Base-by-base conservation (phyloP, 2,113 vertebrate genomes). In the Ptyas mucosa region DNA sequence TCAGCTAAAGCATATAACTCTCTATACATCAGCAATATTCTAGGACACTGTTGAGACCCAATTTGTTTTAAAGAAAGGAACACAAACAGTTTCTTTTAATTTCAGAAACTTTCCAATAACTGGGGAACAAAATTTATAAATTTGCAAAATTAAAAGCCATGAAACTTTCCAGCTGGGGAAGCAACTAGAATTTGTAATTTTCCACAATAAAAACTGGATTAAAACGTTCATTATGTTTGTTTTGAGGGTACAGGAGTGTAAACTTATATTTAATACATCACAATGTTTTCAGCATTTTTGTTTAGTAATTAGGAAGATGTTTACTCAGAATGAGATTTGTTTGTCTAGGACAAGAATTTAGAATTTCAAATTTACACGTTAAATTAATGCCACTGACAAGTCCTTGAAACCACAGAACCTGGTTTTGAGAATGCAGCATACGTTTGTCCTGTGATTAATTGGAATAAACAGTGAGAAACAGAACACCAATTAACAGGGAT, bases 1-100 rank as follows among this genome's bases (percentile, higher is more conserved):
- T 96, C 94, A 95, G 94, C 90, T 96, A 94, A 97, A 97, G 94
- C 95, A 96, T 92, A 95, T 29, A 87, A 64, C 61, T 81, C 34
- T 81, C 34, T 92, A 57, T 89, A 93, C 57, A 95, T 93, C 90
- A 93, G 91, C 90, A 93, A 93, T 49, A 57, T 11, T 64, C 94
- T 34, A 96, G 69, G 75, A 91, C 18, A 34, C 8, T 52, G 9
- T 0, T 69, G 52, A 54, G 51, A 39, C 89, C 95, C n/a, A 46
- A 91, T 92, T 18, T 87, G 87, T 14, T 64, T 75, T 88, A 52
- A 81, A 91, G 69, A 86, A 24, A 93, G 69, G 90, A 46, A 34
- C 93, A 87, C 87, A 94, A 57, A 54, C 75, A 88, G 91, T 46
- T 81, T 86, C 54, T 55, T 64, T 15, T 90, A 55, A 1, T 46